These are phyloP conservation scores for Hippocampus guttulatus DNA, from an alignment of 2,113 vertebrate species.

Conservation along the genomic window DNA sequence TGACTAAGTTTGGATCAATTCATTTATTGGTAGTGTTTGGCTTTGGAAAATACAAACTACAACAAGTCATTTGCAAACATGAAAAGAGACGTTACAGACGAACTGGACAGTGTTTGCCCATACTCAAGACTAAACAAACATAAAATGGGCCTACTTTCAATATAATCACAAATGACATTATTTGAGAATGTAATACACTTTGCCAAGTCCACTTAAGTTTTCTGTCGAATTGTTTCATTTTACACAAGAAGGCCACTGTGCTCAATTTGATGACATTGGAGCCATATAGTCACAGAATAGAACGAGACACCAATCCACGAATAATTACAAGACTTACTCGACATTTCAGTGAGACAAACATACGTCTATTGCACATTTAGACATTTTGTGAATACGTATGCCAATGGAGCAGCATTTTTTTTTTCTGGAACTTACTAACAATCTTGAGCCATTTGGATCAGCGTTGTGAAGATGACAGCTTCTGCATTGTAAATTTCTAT, in stretches of 20 bases:
- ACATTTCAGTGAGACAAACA: constrained; percentile 48
- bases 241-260: constrained; percentile 20
- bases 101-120: constrained; percentile 14
- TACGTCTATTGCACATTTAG: constrained; percentile 39
- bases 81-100: constrained; percentile 30
- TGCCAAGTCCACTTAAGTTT: constrained; percentile 15
- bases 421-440: constrained; percentile 31
- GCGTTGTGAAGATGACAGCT: constrained; percentile 25
- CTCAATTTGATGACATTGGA: constrained; percentile 32
- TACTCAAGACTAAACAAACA: constrained; percentile 17
- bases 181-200: constrained; percentile 23
- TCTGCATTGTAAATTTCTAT: constrained; percentile 15
- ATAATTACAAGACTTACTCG: constrained; percentile 41
- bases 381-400: constrained; percentile 56
- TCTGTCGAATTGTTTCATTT: constrained; percentile 9
- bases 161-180: constrained; percentile 19
- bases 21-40: constrained; percentile 62
- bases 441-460: constrained; percentile 39
- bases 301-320: constrained; percentile 55
- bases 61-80: constrained; percentile 40
- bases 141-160: constrained; percentile 8
- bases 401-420: constrained; percentile 1
- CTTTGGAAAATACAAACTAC: constrained; percentile 52
- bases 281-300: constrained; percentile 29
- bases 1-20: constrained; percentile 22